Evolutionary conservation across 2,113 vertebrate species (phyloP).

Genomic region (Tupaia chinensis): DNA sequence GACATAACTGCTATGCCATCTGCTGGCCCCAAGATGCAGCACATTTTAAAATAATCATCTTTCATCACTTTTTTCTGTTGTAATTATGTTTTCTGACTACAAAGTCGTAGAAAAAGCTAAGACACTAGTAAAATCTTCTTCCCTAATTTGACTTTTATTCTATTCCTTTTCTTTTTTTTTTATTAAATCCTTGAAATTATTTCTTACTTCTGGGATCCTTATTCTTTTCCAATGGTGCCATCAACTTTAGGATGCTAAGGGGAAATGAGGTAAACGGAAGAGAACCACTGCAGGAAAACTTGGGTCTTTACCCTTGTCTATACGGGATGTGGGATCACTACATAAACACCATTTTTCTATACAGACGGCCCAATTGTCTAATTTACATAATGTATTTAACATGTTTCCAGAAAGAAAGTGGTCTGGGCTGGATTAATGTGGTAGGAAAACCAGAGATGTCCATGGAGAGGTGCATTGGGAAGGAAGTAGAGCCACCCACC

Average conservation of each 20-base stretch:
- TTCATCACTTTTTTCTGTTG: background rate
- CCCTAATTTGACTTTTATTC: background rate
- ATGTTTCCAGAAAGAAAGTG: constrained; percentile 15
- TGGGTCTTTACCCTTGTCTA: background rate
- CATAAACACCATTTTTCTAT: background rate
- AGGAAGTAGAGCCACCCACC: background rate
- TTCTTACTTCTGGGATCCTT: background rate
- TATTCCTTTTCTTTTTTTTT: background rate
- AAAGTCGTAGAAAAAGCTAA: background rate
- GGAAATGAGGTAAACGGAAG: background rate
- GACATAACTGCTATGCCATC: too few relatives aligned
- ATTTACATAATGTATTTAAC: constrained; percentile 55
- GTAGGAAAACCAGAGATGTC: background rate
- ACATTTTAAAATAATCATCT: background rate
- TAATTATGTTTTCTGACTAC: background rate
- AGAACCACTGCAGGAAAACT: background rate
- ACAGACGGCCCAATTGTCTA: background rate
- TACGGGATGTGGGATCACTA: background rate
- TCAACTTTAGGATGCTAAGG: background rate
- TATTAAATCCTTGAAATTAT: background rate
- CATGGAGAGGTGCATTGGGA: background rate
- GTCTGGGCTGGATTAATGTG: background rate
- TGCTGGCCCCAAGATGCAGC: too few relatives aligned
- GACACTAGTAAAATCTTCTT: background rate
- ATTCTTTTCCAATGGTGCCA: background rate